Conservation (phyloP, 2,797 vertebrate species). For the Champsocephalus esox region DNA sequence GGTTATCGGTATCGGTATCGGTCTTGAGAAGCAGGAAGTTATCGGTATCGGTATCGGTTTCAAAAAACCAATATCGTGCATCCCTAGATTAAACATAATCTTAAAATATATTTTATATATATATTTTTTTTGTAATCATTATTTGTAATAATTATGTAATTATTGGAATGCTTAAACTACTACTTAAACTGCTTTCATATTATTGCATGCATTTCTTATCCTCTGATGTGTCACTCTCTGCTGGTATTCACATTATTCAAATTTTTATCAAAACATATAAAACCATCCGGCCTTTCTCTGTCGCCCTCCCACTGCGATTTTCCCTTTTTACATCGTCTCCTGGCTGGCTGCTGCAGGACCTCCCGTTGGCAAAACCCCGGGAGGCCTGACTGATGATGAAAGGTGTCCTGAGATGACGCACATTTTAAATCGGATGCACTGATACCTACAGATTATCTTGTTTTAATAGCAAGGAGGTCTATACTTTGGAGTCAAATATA, state of each 20-base stretch:
- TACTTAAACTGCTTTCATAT: background rate
- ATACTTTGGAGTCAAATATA: background rate
- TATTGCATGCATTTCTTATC: background rate
- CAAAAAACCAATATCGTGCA: too few relatives aligned
- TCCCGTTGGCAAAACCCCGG: slow-evolving; percentile 46
- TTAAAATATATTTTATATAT: too few relatives aligned
- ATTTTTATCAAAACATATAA: background rate
- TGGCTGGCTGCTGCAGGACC: slow-evolving; percentile 42
- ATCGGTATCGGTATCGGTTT: too few relatives aligned
- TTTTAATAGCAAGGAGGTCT: slow-evolving; percentile 15
- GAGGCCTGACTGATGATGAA: slow-evolving; percentile 56
- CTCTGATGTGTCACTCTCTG: background rate
- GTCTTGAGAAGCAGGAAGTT: too few relatives aligned
- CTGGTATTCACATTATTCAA: background rate
- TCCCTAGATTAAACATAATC: too few relatives aligned
- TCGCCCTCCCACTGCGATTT: background rate
- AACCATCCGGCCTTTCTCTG: background rate
- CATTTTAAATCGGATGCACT: slow-evolving; percentile 43
- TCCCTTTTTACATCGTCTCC: slow-evolving; percentile 35
- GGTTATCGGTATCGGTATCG: too few relatives aligned
- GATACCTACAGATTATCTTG: slow-evolving; percentile 18
- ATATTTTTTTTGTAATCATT: too few relatives aligned
- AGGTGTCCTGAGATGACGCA: slow-evolving; percentile 59
- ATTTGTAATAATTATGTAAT: too few relatives aligned
- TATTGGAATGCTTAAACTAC: slow-evolving; percentile 19